These are phyloP conservation scores for Osmoderma eremita DNA, from an alignment of 2,888 invertebrate species.

Conservation along the genomic window DNA sequence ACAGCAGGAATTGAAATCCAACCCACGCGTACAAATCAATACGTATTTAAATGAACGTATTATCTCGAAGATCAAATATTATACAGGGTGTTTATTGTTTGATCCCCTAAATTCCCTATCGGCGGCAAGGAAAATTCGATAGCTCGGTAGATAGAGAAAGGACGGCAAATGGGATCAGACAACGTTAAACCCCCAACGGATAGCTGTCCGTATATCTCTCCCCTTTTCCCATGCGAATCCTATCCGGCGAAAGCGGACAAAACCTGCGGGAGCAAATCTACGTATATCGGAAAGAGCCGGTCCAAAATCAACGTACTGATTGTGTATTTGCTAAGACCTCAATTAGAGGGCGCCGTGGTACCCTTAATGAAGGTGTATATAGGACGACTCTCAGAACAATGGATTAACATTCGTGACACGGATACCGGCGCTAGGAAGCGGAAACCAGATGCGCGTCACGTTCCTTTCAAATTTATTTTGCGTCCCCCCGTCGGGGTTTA, in stretches of 20 bases:
- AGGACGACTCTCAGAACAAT: slow-evolving; percentile 44
- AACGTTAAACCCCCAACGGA: slow-evolving; percentile 16
- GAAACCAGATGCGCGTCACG: slow-evolving; percentile 35
- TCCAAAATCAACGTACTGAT: slow-evolving; percentile 48
- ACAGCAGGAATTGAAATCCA: not conserved
- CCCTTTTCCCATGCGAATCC: slow-evolving; percentile 8
- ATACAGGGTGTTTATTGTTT: slow-evolving; percentile 21
- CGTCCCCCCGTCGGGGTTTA: slow-evolving; percentile 36
- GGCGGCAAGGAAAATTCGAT: slow-evolving; percentile 7
- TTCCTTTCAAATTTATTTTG: slow-evolving; percentile 34
- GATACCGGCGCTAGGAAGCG: slow-evolving; percentile 20
- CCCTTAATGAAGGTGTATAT: slow-evolving; percentile 49
- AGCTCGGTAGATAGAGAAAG: not conserved
- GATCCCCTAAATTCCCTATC: slow-evolving; percentile 18
- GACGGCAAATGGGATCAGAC: slow-evolving; percentile 1
- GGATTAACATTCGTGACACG: slow-evolving; percentile 41
- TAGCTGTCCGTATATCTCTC: slow-evolving; percentile 11
- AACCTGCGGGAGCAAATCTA: slow-evolving; percentile 18
- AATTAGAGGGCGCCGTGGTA: slow-evolving; percentile 48
- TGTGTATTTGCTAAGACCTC: slow-evolving; percentile 49
- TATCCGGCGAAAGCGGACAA: slow-evolving; percentile 14
- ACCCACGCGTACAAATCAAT: not conserved
- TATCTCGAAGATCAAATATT: slow-evolving; percentile 18
- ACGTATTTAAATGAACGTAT: slow-evolving; percentile 22
- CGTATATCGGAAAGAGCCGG: slow-evolving; percentile 43